These are phyloP conservation scores for Urophycis tenuis DNA, from an alignment of 2,797 vertebrate genomes.

Conservation along the genomic window DNA sequence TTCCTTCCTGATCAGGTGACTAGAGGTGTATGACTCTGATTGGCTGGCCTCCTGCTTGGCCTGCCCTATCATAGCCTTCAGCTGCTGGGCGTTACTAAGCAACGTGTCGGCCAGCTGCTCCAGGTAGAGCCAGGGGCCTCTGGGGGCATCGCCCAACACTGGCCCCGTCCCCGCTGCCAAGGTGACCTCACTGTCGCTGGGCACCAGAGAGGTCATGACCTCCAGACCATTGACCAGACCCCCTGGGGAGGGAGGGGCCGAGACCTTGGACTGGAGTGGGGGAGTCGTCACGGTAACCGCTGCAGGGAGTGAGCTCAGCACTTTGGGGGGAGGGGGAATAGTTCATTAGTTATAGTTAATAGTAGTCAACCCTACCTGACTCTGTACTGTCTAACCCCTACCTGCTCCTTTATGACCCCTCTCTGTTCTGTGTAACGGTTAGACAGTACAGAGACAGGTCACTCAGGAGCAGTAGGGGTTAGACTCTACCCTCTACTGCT, in stretches of 20 bases:
- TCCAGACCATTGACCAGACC: slow-evolving; percentile 51
- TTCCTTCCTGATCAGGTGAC: slow-evolving; percentile 73
- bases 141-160: slow-evolving; percentile 67
- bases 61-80: slow-evolving; percentile 87
- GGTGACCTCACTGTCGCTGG: slow-evolving; percentile 36
- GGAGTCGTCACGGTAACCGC: slow-evolving; percentile 71
- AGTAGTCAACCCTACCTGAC: no score
- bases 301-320: slow-evolving; percentile 83
- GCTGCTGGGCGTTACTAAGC: slow-evolving; percentile 85
- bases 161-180: slow-evolving; percentile 54
- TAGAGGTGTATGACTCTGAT: slow-evolving; percentile 53
- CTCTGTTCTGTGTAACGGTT: no score
- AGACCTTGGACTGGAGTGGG: slow-evolving; percentile 63
- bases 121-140: slow-evolving; percentile 87
- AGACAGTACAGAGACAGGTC: no score
- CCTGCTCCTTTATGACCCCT: no score
- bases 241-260: slow-evolving; percentile 29
- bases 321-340: slow-evolving; percentile 53
- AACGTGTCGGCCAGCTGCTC: slow-evolving; percentile 90
- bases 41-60: slow-evolving; percentile 76
- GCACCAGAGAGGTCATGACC: slow-evolving; percentile 18
- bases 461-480: no score
- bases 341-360: no score
- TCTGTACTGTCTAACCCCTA: no score
- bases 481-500: no score